These are phyloP conservation scores for Drosophila flavopinicola DNA, from an alignment of 2,888 invertebrate genomes.

Conservation along the genomic window DNA sequence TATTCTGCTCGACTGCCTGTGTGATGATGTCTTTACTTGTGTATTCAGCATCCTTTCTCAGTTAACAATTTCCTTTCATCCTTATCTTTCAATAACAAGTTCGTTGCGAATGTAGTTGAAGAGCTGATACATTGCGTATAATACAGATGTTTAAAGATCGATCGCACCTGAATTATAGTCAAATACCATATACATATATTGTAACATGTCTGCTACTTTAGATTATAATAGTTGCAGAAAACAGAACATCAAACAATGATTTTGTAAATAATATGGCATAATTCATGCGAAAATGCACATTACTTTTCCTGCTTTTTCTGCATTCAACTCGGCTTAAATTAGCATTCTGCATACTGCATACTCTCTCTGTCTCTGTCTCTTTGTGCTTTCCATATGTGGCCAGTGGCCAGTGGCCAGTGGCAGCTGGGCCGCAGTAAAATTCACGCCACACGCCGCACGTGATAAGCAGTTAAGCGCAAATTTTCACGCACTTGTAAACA, in stretches of 20 bases:
- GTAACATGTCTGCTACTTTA: neutral
- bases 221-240: constrained; percentile 2
- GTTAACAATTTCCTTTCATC: too few relatives aligned
- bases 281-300: constrained; percentile 36
- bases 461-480: constrained; percentile 78
- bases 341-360: constrained; percentile 35
- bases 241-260: constrained; percentile 16
- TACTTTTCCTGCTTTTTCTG: constrained; percentile 36
- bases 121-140: neutral
- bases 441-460: constrained; percentile 66
- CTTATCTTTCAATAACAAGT: too few relatives aligned
- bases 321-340: constrained; percentile 56
- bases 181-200: neutral
- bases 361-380: constrained; percentile 22
- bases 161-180: neutral
- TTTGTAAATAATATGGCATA: constrained; percentile 26
- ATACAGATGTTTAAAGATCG: neutral
- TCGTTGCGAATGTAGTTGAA: too few relatives aligned
- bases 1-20: neutral
- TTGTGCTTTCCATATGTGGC: constrained; percentile 33
- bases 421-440: constrained; percentile 63
- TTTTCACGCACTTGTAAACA: constrained; percentile 79
- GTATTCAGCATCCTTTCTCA: too few relatives aligned
- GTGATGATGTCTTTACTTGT: too few relatives aligned
- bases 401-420: constrained; percentile 42